phyloP scores from a whole-genome alignment of 2,797 vertebrate genomes.

The Mus minutoides region DNA sequence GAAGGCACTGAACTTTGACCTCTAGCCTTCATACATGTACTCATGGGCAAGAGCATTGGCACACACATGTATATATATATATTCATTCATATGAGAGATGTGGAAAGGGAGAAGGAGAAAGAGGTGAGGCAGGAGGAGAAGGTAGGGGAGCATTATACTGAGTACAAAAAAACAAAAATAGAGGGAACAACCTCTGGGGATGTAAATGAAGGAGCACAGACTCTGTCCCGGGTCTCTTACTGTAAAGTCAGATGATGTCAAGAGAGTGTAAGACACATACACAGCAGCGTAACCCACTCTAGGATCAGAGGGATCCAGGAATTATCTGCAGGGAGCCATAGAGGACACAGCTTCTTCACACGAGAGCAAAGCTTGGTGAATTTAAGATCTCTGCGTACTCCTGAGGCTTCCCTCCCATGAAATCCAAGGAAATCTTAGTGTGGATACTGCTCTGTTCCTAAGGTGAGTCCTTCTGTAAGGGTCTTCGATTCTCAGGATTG shows the following conservation, averaged over 20 bases:
- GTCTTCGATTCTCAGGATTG: not conserved
- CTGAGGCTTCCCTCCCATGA: accelerated
- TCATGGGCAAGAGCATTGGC: not conserved
- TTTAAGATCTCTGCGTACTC: not conserved
- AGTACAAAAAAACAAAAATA: not conserved
- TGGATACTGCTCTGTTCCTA: not conserved
- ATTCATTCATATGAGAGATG: not conserved
- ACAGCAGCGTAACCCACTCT: not conserved
- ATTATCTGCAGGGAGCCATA: not conserved
- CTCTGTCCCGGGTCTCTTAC: not conserved
- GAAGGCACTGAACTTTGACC: not conserved
- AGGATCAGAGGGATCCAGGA: too few species aligned
- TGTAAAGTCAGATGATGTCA: not conserved
- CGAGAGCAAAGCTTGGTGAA: not conserved
- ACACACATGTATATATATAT: not conserved
- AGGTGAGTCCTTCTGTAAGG: not conserved
- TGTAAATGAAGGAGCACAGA: not conserved
- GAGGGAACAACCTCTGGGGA: too few species aligned
- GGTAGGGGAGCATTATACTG: not conserved
- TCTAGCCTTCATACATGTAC: not conserved
- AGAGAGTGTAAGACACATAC: not conserved
- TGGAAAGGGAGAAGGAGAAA: not conserved
- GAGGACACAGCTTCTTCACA: accelerated
- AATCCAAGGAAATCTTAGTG: not conserved
- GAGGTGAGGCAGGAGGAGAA: not conserved